Percentiles rank a stretch among this genome's conserved stretches.
These are phyloP conservation scores for Channa striata DNA, from an alignment of 2,797 vertebrate species.

Conservation along the genomic window DNA sequence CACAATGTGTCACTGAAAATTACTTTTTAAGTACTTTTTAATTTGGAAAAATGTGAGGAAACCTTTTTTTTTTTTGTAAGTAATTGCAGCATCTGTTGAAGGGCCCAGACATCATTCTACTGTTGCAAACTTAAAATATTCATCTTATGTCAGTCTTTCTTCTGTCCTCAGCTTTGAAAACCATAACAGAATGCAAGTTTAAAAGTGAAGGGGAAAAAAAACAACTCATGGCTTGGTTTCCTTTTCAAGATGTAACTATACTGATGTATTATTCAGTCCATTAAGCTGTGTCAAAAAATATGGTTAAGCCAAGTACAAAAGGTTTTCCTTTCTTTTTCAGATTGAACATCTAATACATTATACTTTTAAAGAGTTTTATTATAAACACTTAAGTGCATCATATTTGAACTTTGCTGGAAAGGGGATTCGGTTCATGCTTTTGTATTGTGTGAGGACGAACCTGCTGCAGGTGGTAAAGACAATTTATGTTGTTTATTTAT, in stretches of 20 bases:
- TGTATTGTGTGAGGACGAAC: neutral
- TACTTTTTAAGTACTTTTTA: too few species aligned
- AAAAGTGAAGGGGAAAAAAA: too few species aligned
- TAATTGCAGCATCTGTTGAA: slow-evolving; percentile 9
- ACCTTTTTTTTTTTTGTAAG: neutral
- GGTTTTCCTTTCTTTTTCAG: neutral
- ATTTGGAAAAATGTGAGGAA: too few species aligned
- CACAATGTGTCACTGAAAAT: too few species aligned
- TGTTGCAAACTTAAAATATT: neutral
- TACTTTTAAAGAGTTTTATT: too few species aligned
- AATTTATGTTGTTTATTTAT: too few species aligned
- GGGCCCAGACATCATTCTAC: slow-evolving; percentile 5
- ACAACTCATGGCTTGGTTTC: neutral
- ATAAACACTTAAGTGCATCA: neutral
- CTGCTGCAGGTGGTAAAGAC: slow-evolving; percentile 14
- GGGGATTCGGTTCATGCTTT: neutral
- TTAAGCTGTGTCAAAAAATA: too few species aligned
- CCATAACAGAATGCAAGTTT: slow-evolving; percentile 2
- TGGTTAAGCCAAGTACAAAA: too few species aligned
- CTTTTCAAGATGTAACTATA: neutral
- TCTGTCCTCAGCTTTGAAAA: slow-evolving; percentile 31
- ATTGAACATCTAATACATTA: too few species aligned
- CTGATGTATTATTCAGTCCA: neutral
- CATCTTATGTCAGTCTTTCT: slow-evolving; percentile 24
- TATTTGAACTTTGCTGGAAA: neutral